Percentiles rank a stretch among this genome's conserved stretches.
These are phyloP conservation scores for Piprites chloris DNA, from an alignment of 2,113 vertebrate species.

Conservation along the genomic window DNA sequence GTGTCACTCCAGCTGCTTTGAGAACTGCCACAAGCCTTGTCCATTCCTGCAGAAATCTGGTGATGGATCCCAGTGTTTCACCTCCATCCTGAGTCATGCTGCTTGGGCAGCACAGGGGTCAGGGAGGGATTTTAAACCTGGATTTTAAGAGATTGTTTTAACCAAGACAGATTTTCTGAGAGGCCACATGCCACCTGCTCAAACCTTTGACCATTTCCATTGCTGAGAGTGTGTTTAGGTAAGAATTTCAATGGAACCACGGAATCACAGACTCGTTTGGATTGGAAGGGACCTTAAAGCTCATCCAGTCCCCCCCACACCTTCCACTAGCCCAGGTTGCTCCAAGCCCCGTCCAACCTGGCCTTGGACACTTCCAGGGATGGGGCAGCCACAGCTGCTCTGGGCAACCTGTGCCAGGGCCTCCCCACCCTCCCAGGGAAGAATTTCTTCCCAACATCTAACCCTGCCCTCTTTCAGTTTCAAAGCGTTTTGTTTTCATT, in stretches of 20 bases:
- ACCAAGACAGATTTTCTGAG: neutral
- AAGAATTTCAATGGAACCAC: neutral
- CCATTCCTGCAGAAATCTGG: neutral
- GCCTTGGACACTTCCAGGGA: neutral
- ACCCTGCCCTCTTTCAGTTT: neutral
- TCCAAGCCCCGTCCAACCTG: neutral
- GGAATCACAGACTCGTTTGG: neutral
- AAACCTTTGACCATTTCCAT: no score
- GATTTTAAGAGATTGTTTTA: neutral
- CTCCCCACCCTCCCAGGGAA: neutral
- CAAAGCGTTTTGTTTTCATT: neutral
- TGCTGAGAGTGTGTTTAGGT: no score
- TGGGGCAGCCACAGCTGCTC: neutral
- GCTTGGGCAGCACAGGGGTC: neutral
- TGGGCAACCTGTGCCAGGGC: neutral
- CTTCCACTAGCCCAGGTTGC: neutral
- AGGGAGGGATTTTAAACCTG: neutral
- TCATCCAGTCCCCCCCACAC: neutral
- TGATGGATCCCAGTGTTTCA: neutral
- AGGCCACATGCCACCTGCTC: neutral
- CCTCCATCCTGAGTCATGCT: neutral
- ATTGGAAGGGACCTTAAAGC: neutral
- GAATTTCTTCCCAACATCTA: neutral
- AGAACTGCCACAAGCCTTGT: neutral
- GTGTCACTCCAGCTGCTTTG: neutral